Percentiles rank a stretch among this genome's conserved stretches.
phyloP scores from a whole-genome alignment of 2,113 vertebrate genomes.

The Neopipo cinnamomea region DNA sequence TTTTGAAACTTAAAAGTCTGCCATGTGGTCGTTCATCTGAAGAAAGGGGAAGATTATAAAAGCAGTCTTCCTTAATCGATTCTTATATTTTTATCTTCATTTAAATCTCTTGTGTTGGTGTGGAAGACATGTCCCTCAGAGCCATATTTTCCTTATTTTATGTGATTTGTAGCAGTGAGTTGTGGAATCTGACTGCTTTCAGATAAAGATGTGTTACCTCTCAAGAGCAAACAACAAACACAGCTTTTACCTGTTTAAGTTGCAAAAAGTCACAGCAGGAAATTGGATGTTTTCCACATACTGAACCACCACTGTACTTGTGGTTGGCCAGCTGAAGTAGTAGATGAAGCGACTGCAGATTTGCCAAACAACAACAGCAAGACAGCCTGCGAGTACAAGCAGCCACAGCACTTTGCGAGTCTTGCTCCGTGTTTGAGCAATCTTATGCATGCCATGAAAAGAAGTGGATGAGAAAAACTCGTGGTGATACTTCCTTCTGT shows the following conservation, averaged over 20 bases:
- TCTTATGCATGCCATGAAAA: conserved; percentile 72
- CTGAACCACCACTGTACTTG: conserved; percentile 71
- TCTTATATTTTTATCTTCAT: background rate
- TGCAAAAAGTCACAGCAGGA: conserved; percentile 80
- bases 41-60: background rate
- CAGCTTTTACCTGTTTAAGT: conserved; percentile 76
- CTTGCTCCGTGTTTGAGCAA: conserved; percentile 50
- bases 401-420: conserved; percentile 68
- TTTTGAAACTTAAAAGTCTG: background rate
- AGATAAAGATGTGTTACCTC: background rate
- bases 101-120: background rate
- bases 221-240: background rate
- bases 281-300: conserved; percentile 76
- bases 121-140: background rate
- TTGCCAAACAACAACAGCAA: conserved; percentile 61
- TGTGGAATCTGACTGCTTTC: background rate
- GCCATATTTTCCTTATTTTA: background rate
- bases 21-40: background rate
- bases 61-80: background rate
- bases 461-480: conserved; percentile 74
- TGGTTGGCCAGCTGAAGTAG: conserved; percentile 80
- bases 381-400: conserved; percentile 50
- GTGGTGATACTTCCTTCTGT: conserved; percentile 62
- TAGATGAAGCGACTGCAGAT: conserved; percentile 66
- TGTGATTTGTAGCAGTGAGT: background rate